These are phyloP conservation scores for Fregata magnificens DNA, from an alignment of 2,113 vertebrate genomes.

Conservation along the genomic window DNA sequence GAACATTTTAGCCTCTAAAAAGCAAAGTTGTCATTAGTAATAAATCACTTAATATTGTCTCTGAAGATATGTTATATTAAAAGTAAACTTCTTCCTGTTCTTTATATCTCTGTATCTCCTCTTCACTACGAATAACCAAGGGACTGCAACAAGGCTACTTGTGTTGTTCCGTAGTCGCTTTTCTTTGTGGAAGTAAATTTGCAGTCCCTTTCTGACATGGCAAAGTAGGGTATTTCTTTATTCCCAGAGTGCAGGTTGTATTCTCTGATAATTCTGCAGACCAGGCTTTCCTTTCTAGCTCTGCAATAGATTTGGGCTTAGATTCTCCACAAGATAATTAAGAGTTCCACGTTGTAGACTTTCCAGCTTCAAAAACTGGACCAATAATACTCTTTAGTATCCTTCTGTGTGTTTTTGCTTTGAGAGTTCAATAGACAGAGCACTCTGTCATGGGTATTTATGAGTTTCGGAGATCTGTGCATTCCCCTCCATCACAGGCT, in stretches of 20 bases:
- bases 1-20: not conserved
- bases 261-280: not conserved
- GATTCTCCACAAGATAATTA: not conserved
- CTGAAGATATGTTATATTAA: not conserved
- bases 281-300: not conserved
- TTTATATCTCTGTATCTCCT: not conserved
- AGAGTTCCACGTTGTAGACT: not conserved
- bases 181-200: not conserved
- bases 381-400: not conserved
- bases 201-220: not conserved
- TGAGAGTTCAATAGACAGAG: not conserved
- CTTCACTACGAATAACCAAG: not conserved
- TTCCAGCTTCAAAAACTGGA: not conserved
- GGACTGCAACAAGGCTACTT: not conserved
- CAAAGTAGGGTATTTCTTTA: not conserved
- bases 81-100: not conserved
- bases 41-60: not conserved
- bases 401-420: not conserved
- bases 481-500: not conserved
- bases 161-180: not conserved
- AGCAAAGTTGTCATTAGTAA: not conserved
- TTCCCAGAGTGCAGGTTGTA: rapidly evolving
- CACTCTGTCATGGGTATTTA: not conserved
- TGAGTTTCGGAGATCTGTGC: not conserved
- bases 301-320: not conserved